Percentiles rank a stretch among this genome's conserved stretches.
phyloP scores from a whole-genome alignment of 2,113 vertebrate genomes.

The Pelusios castaneus region DNA sequence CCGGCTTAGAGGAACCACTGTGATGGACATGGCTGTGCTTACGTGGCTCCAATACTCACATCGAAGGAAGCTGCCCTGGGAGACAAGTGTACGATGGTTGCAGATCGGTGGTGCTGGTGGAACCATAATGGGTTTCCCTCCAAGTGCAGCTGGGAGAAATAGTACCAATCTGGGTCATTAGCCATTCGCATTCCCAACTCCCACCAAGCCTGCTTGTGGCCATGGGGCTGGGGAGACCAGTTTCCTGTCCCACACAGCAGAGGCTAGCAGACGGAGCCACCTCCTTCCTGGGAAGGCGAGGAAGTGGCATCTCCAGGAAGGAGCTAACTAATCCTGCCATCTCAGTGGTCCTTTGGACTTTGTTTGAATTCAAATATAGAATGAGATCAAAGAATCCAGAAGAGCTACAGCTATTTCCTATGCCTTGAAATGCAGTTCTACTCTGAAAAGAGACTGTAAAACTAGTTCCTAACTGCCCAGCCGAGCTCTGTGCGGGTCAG shows the following conservation, averaged over 20 bases:
- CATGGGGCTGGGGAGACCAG: not conserved
- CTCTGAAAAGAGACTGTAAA: not conserved
- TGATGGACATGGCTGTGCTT: no score
- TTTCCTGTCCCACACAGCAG: not conserved
- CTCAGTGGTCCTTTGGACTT: not conserved
- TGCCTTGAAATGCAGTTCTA: not conserved
- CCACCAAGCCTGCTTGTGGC: not conserved
- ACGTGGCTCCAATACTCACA: constrained; percentile 77
- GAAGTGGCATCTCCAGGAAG: not conserved
- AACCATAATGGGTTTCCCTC: constrained; percentile 94
- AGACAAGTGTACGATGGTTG: constrained; percentile 84
- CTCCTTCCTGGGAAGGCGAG: not conserved
- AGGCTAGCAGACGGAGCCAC: not conserved
- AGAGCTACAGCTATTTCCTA: not conserved
- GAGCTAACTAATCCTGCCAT: not conserved
- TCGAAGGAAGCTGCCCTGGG: constrained; percentile 77
- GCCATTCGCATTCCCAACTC: not conserved
- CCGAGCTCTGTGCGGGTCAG: not conserved
- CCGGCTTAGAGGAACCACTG: not conserved
- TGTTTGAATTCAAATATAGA: not conserved
- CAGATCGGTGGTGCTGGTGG: constrained; percentile 82
- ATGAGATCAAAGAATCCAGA: not conserved
- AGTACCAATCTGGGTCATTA: not conserved
- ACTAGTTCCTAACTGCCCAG: not conserved
- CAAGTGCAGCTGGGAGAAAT: constrained; percentile 81